Base-by-base conservation (phyloP, 1,140 invertebrate species). In the Bombus polaris region DNA sequence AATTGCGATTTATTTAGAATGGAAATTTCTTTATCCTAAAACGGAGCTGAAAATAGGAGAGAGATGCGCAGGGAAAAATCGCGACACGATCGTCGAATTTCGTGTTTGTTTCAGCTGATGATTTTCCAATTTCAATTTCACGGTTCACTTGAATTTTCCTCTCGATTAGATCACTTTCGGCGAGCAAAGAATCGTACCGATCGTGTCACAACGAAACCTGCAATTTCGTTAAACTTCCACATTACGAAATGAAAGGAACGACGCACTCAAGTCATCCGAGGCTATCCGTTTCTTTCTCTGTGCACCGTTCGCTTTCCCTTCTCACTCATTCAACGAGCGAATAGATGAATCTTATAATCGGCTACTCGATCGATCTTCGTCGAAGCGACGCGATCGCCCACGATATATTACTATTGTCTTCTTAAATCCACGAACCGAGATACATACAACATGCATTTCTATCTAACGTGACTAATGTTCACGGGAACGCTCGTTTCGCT, bases 401-500 rank as follows among this genome's bases (percentile, higher is more conserved):
- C 47, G 62, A 85, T 39, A 76, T 15, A n/a, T 66, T 68, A 65
- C 71, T 90, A 90, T 90, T 90, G 88, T 90, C 88, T 87, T 84
- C 65, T 90, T 83, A 87, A 72, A 89, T 79, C 83, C 74, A 65
- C 78, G 79, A 89, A 89, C 74, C 65, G 80, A 84, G 77, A 81
- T 73, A 81, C 74, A 86, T 81, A 87, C 77, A 86, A 87, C 89
- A 89, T 89, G 88, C 78, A 90, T 57, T 78, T 87, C 81, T 89
- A 87, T 84, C 80, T 87, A 85, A 85, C 85, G 70, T 68, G 62
- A 77, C 81, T 83, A 81, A 85, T 68, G 44, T 68, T 68, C 84
- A 28, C 71, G 42, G 42, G 44, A 85, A 42, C 32, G 71, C 35
- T 42, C 83, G 53, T 85, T n/a, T 53, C 6, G 6, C 13, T 35